Evolutionary conservation across 1,140 invertebrate species (phyloP).

Genomic region (Drosophila auraria): DNA sequence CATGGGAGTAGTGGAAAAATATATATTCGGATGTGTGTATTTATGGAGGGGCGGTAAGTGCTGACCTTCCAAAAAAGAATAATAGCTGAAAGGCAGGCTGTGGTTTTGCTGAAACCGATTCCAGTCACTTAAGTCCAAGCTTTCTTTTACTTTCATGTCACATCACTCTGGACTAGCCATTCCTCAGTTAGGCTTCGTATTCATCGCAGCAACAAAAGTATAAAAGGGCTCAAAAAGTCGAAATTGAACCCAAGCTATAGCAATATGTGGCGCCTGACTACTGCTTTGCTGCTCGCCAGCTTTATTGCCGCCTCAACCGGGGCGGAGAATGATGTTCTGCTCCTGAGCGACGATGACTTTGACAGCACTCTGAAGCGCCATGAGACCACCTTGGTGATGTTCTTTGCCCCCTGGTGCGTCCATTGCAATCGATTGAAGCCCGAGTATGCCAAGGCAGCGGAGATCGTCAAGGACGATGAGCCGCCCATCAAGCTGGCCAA

Average conservation of each 20-base stretch:
- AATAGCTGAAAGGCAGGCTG: too few relatives aligned
- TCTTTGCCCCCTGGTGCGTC: constrained; percentile 99
- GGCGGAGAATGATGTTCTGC: constrained; percentile 90
- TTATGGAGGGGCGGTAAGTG: neutral
- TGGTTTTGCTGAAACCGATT: too few relatives aligned
- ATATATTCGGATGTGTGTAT: neutral
- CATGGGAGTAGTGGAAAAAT: constrained; percentile 8
- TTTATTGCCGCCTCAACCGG: constrained; percentile 48
- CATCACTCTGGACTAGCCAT: too few relatives aligned
- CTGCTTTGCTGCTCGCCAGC: constrained; percentile 34
- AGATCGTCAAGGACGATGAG: constrained; percentile 93
- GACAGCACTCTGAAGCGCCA: constrained; percentile 90
- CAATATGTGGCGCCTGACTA: constrained; percentile 54
- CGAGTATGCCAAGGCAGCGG: constrained; percentile 97
- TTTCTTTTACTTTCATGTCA: too few relatives aligned
- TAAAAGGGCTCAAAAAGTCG: neutral
- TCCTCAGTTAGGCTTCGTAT: too few relatives aligned
- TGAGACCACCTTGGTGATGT: constrained; percentile 98
- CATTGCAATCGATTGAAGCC: constrained; percentile 99
- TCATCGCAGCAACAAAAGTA: too few relatives aligned
- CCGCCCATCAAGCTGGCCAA: constrained; percentile 96
- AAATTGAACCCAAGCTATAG: constrained; percentile 1
- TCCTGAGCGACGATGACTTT: constrained; percentile 94
- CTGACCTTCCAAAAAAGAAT: too few relatives aligned
- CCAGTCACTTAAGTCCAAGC: too few relatives aligned